phyloP scores from a whole-genome alignment of 2,113 vertebrate species.

The Solea solea region DNA sequence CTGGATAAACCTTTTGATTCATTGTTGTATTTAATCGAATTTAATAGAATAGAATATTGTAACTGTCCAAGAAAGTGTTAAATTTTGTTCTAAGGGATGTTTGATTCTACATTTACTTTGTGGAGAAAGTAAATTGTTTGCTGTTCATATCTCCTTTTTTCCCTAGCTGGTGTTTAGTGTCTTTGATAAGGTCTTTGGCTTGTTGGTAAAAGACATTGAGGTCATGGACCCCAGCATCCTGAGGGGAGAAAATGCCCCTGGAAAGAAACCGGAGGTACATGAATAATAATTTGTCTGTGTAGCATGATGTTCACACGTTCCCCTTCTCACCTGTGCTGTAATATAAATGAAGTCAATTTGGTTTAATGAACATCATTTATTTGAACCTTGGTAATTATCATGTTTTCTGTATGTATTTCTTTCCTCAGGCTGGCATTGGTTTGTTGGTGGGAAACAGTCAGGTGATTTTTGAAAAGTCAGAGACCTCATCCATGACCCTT shows the following conservation, averaged over 20 bases:
- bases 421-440: constrained; percentile 88
- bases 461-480: constrained; percentile 96
- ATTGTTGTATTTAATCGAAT: neutral
- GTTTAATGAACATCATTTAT: neutral
- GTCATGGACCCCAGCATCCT: constrained; percentile 96
- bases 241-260: constrained; percentile 81
- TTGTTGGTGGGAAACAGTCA: constrained; percentile 94
- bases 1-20: no score
- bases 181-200: constrained; percentile 89
- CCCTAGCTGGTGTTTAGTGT: constrained; percentile 92
- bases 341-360: no score
- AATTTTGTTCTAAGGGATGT: no score
- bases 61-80: no score
- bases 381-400: neutral
- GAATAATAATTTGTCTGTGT: neutral
- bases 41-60: no score
- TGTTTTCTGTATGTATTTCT: neutral
- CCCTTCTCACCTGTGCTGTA: no score
- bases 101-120: no score
- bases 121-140: neutral
- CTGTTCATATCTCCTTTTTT: neutral
- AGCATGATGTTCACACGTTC: neutral
- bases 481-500: constrained; percentile 90
- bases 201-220: constrained; percentile 92
- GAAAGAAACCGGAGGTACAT: constrained; percentile 90